Percentiles rank a stretch among this genome's conserved stretches.
Evolutionary conservation across 1,140 invertebrate species (phyloP).

Genomic region (Brachionus asplanchnoidis): DNA sequence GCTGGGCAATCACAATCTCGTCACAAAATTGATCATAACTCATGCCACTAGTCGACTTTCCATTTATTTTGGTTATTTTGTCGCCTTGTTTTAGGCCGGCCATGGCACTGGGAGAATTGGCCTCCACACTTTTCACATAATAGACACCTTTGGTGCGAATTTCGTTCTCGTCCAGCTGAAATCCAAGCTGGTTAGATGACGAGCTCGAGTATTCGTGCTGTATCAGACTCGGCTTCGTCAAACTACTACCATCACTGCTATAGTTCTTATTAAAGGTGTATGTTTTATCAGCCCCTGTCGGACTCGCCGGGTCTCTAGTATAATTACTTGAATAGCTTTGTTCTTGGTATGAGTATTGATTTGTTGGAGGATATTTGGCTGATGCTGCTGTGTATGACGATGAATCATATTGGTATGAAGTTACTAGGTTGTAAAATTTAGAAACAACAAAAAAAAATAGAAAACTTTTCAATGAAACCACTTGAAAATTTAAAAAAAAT

Average conservation of each 20-base stretch:
- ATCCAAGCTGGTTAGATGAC: slow-evolving; percentile 16
- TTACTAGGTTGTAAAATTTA: background rate
- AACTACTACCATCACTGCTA: slow-evolving; percentile 6
- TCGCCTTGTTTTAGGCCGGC: slow-evolving; percentile 34
- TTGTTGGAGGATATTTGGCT: background rate
- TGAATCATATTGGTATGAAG: slow-evolving; percentile 28
- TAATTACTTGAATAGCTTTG: slow-evolving; percentile 15
- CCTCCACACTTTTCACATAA: slow-evolving; percentile 16
- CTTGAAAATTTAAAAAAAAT: no score
- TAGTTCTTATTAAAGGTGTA: background rate
- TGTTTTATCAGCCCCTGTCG: background rate
- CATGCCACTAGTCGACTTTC: slow-evolving; percentile 35
- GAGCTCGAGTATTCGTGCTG: background rate
- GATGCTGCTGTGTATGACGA: background rate
- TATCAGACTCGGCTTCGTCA: background rate
- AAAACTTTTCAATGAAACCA: no score
- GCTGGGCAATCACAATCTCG: slow-evolving; percentile 14
- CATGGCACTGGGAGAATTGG: background rate
- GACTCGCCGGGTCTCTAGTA: background rate
- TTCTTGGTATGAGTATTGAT: background rate
- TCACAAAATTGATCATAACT: slow-evolving; percentile 39
- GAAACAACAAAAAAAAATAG: no score
- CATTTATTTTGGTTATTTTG: slow-evolving; percentile 41
- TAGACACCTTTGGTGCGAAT: slow-evolving; percentile 5
- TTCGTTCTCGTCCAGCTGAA: slow-evolving; percentile 24